A percentile compares a stretch with the other conserved stretches of the same genome.
Evolutionary conservation across 2,888 invertebrate genomes (phyloP).

Genomic region (Tetanocera ferruginea): DNA sequence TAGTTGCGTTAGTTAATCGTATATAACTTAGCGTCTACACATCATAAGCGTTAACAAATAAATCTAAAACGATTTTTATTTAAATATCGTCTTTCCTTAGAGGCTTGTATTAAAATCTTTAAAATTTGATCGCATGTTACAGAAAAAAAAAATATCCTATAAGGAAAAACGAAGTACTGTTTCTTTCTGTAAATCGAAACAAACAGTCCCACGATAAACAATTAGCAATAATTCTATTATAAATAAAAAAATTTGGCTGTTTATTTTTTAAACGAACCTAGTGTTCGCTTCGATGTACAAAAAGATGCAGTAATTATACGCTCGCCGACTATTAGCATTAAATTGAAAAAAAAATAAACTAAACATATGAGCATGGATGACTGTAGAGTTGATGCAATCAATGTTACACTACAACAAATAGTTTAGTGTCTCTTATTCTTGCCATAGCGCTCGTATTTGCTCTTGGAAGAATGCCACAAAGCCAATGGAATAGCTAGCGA

Average conservation of each 20-base stretch:
- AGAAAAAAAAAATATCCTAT: neutral
- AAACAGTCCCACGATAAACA: neutral
- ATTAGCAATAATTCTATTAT: neutral
- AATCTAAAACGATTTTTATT: slow-evolving; percentile 29
- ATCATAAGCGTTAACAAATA: neutral
- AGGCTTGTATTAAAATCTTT: neutral
- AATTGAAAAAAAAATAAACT: neutral
- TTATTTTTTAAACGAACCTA: too few relatives aligned
- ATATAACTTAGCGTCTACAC: neutral
- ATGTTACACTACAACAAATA: neutral
- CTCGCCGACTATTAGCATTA: neutral
- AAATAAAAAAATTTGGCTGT: too few relatives aligned
- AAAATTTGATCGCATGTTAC: neutral
- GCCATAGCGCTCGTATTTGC: slow-evolving; percentile 88
- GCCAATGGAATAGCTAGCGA: slow-evolving; percentile 94
- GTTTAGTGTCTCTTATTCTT: slow-evolving; percentile 77
- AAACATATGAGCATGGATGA: neutral
- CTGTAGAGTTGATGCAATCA: neutral
- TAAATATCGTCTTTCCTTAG: slow-evolving; percentile 18
- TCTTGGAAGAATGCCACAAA: slow-evolving; percentile 95
- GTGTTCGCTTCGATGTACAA: neutral
- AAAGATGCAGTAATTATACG: neutral
- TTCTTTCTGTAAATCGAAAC: neutral
- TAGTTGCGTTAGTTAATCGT: too few relatives aligned
- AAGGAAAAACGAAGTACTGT: neutral